Base-by-base conservation (phyloP, 1,140 invertebrate species). In the Paraescarpia echinospica region DNA sequence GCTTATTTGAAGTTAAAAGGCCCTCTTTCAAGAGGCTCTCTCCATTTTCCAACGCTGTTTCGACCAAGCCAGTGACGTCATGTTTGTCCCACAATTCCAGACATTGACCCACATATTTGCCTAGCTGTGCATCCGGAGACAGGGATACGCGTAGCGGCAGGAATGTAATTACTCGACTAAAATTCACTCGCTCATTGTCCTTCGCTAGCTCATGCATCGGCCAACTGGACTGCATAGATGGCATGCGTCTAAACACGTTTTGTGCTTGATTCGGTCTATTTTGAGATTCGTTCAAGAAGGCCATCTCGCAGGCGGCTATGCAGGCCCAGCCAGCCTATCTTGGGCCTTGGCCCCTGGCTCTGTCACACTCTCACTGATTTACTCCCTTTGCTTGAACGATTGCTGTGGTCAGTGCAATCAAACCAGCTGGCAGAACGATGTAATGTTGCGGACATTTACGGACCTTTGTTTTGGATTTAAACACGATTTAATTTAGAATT, bases 61-160 rank as follows among this genome's bases (percentile, higher is more conserved):
- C 35, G 48, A 48, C 48, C 91, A 91, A 91, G 91, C 91, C 35
- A 91, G 91, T 91, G 91, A 91, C 91, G 91, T 91, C 91, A 91
- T 48, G 41, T 48, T 77, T 77, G 59, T 77, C 59, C 34, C 90
- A 34, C 90, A 90, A 90, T 35, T 41, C 90, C 90, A 90, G 34
- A 90, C 34, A 35, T 90, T 41, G 34, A 41, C 90, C 35, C 90
- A 34, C 34, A 41, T 41, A 90, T 34, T 34, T 90, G 90, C 90
- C 34, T 41, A 31, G 90, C 90, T 22, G 90, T 77, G 59, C 59
- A 77, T 77, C 59, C 59, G 59, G 59, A 77, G 59, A 18, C 59
- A 27, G 41, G 41, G 59, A 77, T 77, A 77, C 59, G 59, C 59
- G 59, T 77, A 77, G 59, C 59, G 59, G 59, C 59, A 31, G 27